Evolutionary conservation across 2,113 vertebrate genomes (phyloP), one percentile per base, ranked within the genome.

Genomic region (Poeciliopsis retropinna): DNA sequence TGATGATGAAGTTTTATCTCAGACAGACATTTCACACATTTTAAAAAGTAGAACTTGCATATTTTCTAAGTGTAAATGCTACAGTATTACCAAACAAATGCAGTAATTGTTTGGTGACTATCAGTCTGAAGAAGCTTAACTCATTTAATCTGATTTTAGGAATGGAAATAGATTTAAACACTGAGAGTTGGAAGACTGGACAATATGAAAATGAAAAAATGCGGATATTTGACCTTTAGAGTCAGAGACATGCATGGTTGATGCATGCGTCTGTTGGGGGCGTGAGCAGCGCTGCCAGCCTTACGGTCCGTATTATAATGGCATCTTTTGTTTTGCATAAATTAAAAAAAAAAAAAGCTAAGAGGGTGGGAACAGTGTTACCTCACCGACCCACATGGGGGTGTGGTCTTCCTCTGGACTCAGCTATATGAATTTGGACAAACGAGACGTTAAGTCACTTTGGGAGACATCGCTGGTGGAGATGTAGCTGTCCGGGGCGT

Each of bases 351-450:
- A 62, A 62, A 62, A 88, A 84, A 87, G 84, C 85, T 89, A 73
- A 76, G 89, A 91, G 92, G 93, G 92, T 89, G 92, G 92, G 88
- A 87, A 87, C 89, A 76, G 68, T 75, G 85, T 87, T 89, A 89
- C 89, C 89, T 91, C 91, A 93, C 85, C 86, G 88, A 86, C 85
- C 90, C 89, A 85, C 80, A n/a, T 87, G 88, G 89, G 91, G 92
- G 92, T 66, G 91, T 39, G 91, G 87, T 41, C 90, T 91, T 57
- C 51, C 19, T 57, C 25, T 90, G 80, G 79, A 83, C 75, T 67
- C 79, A 65, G 75, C 19, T 93, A 93, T 94, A 93, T 93, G 89
- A 90, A 90, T 91, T 89, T 77, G 82, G 84, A 89, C 88, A 89
- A 89, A 90, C 81, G 90, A 90, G 90, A 85, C 70, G 72, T 83